Evolutionary conservation across 2,888 invertebrate species (phyloP).

Genomic region (Blastobasis lacticolella): DNA sequence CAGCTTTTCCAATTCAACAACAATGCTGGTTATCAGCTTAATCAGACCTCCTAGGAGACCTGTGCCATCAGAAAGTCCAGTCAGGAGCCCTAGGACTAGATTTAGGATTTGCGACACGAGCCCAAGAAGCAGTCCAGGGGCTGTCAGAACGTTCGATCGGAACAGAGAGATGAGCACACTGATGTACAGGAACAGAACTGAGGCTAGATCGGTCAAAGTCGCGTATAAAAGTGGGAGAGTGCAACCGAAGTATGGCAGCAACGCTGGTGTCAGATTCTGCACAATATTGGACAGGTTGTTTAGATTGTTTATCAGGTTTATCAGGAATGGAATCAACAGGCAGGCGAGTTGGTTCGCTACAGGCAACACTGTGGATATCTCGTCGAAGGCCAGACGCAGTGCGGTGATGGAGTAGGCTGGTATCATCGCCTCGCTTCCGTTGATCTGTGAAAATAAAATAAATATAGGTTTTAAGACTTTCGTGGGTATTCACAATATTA

Average conservation of each 20-base stretch:
- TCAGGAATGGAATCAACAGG: constrained; percentile 53
- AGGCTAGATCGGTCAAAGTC: constrained; percentile 58
- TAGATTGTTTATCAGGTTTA: constrained; percentile 60
- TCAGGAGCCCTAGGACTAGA: constrained; percentile 46
- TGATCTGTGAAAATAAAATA: constrained; percentile 29
- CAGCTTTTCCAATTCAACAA: constrained; percentile 57
- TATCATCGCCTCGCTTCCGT: constrained; percentile 52
- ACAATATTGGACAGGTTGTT: constrained; percentile 64
- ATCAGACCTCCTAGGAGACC: constrained; percentile 49
- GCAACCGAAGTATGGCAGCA: constrained; percentile 61
- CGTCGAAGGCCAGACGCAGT: constrained; percentile 55
- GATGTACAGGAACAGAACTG: constrained; percentile 58
- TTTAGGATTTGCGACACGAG: constrained; percentile 49
- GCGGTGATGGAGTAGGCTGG: constrained; percentile 62
- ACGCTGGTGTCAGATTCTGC: constrained; percentile 58
- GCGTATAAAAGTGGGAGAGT: constrained; percentile 57
- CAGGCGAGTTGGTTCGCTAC: constrained; percentile 57
- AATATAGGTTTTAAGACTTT: neutral
- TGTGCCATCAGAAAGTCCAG: constrained; percentile 49
- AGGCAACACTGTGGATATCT: constrained; percentile 53
- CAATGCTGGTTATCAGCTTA: constrained; percentile 47
- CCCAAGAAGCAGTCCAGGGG: constrained; percentile 47
- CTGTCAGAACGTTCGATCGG: constrained; percentile 54
- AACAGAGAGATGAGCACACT: constrained; percentile 59
- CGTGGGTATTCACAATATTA: no score